Percentiles rank a stretch among this genome's conserved stretches.
These are phyloP conservation scores for Eubucco bourcierii DNA, from an alignment of 2,113 vertebrate genomes.

Conservation along the genomic window DNA sequence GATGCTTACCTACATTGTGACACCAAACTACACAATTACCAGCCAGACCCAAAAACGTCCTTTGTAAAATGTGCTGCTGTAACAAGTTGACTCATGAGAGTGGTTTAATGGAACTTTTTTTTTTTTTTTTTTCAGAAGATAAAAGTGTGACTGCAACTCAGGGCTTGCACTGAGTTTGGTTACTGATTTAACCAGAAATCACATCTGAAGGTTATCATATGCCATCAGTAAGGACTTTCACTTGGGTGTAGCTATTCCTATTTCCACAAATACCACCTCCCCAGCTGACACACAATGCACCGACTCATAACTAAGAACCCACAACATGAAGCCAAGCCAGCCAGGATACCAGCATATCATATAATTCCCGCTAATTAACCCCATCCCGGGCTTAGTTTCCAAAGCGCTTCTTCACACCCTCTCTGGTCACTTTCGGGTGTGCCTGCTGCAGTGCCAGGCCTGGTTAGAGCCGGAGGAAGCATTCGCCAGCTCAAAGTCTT, in stretches of 20 bases:
- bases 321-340: neutral
- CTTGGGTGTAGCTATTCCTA: rapidly evolving
- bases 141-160: rapidly evolving
- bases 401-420: rapidly evolving
- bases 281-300: rapidly evolving
- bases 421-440: rapidly evolving
- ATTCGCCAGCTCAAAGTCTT: rapidly evolving
- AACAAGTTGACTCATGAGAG: rapidly evolving
- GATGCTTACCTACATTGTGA: neutral
- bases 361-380: rapidly evolving
- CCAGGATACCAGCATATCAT: rapidly evolving
- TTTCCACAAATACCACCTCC: neutral
- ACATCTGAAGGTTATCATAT: rapidly evolving
- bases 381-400: rapidly evolving
- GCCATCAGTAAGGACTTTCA: rapidly evolving
- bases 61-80: neutral
- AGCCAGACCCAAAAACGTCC: neutral
- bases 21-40: neutral
- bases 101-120: rapidly evolving
- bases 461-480: rapidly evolving
- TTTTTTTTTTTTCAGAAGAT: rapidly evolving
- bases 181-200: neutral
- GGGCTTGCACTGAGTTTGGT: neutral
- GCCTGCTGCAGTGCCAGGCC: too few relatives aligned
- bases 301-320: neutral